Percentiles rank a stretch among this genome's conserved stretches.
phyloP scores from a whole-genome alignment of 2,888 invertebrate genomes.

The Saturnia pavonia region DNA sequence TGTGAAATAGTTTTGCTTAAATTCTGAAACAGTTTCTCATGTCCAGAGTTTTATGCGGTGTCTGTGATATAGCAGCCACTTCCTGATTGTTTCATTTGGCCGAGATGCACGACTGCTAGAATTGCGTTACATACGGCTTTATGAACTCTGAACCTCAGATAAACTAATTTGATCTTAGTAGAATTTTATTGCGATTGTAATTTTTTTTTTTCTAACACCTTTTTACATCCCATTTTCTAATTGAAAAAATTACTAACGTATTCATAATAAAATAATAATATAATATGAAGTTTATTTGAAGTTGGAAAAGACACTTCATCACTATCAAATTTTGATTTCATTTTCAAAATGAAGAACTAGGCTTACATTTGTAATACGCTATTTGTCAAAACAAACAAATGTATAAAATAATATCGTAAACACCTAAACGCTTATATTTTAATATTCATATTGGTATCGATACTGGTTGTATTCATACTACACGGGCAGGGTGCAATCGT shows the following conservation, averaged over 20 bases:
- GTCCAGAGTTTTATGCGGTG: neutral
- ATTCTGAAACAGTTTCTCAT: slow-evolving; percentile 1
- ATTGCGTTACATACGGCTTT: slow-evolving; percentile 20
- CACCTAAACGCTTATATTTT: neutral
- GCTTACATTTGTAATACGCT: too few relatives aligned
- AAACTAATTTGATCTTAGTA: slow-evolving; percentile 15
- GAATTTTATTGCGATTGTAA: neutral
- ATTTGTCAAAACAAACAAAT: neutral
- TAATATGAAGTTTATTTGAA: too few relatives aligned
- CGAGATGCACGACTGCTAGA: slow-evolving; percentile 18
- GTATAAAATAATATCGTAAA: neutral
- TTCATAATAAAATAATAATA: too few relatives aligned
- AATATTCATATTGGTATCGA: neutral
- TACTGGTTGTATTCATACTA: neutral
- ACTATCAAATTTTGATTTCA: too few relatives aligned
- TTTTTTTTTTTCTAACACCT: neutral
- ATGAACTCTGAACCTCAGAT: slow-evolving; percentile 22
- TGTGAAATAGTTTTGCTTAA: neutral
- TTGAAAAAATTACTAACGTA: neutral
- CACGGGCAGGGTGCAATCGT: neutral
- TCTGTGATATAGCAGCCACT: slow-evolving; percentile 16
- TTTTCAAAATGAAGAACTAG: too few relatives aligned
- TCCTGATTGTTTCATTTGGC: slow-evolving; percentile 23
- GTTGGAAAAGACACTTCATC: too few relatives aligned
- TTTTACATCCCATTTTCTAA: neutral